phyloP scores from a whole-genome alignment of 2,113 vertebrate genomes.

The Chloropsis cyanopogon region DNA sequence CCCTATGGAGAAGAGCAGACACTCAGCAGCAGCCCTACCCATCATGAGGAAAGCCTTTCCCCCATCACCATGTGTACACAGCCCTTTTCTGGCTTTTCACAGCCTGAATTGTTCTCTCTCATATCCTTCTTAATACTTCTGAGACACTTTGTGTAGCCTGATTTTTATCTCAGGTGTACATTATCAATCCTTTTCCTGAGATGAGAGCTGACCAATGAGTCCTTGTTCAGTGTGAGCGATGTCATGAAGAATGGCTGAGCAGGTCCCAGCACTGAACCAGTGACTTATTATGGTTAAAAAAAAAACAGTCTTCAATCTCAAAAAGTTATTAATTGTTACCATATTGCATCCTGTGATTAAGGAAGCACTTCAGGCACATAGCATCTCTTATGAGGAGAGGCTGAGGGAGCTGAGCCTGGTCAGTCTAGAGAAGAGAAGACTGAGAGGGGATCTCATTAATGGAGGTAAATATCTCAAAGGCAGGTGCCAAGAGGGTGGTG shows the following conservation, averaged over 20 bases:
- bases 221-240: accelerated
- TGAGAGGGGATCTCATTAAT: background rate
- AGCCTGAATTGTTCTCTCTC: accelerated
- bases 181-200: background rate
- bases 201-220: background rate
- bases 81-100: background rate
- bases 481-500: accelerated
- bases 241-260: background rate
- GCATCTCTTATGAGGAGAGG: background rate
- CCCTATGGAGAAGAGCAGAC: background rate
- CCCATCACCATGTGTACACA: too few species aligned
- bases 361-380: background rate
- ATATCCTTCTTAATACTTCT: background rate
- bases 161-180: background rate
- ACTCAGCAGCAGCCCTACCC: accelerated
- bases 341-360: background rate
- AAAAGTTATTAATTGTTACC: background rate
- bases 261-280: background rate
- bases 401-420: background rate
- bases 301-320: background rate
- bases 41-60: background rate
- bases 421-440: background rate
- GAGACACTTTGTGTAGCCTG: background rate
- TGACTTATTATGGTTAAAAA: background rate
- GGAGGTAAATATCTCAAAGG: background rate